Conservation (phyloP, 2,888 invertebrate species). For the Keiferia lycopersicella region DNA sequence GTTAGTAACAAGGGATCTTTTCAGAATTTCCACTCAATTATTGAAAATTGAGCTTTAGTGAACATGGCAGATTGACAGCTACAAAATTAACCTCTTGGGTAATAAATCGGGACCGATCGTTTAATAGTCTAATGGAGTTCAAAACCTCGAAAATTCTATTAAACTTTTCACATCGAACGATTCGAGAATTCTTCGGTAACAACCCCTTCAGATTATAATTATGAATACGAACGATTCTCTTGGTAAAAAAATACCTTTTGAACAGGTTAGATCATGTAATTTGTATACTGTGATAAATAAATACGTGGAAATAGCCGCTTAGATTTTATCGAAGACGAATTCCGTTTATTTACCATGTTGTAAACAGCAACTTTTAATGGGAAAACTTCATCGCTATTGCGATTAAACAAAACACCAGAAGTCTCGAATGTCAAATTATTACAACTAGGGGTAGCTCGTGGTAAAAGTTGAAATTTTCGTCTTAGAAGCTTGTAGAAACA, state of each 20-base stretch:
- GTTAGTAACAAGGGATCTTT: no score
- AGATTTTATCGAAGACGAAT: not conserved
- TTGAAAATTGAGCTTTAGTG: not conserved
- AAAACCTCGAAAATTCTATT: not conserved
- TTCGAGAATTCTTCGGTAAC: no score
- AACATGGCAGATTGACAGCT: not conserved
- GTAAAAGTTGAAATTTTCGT: not conserved
- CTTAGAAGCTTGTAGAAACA: no score
- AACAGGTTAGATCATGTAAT: no score
- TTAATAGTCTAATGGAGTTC: not conserved
- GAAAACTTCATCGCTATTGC: conserved; percentile 11
- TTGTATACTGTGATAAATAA: not conserved
- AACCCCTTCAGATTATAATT: no score
- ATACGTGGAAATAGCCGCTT: not conserved
- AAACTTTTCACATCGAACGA: no score
- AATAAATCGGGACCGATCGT: not conserved
- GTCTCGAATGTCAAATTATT: conserved; percentile 10
- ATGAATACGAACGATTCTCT: not conserved
- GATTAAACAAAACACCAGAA: not conserved
- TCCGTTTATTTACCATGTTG: not conserved
- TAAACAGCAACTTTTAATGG: conserved; percentile 13
- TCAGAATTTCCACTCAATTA: not conserved
- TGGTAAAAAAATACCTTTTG: no score
- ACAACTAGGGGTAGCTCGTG: not conserved
- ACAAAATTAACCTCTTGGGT: not conserved